Percentiles rank a stretch among this genome's conserved stretches.
Evolutionary conservation across 2,113 vertebrate species (phyloP).

Genomic region (Madoqua kirkii): DNA sequence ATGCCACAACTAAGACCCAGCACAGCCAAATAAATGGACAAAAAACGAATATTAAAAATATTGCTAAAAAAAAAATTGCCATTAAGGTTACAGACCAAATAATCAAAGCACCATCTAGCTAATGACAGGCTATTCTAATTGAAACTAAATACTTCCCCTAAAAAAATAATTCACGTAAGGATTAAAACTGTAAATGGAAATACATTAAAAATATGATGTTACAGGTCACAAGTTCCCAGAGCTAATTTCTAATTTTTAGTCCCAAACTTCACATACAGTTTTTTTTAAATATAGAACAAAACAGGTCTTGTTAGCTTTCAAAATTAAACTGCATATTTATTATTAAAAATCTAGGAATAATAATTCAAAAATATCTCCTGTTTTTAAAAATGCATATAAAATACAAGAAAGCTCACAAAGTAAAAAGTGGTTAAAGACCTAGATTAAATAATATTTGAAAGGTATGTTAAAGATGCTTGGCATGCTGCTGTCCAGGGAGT

Average conservation of each 20-base stretch:
- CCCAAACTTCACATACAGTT: not conserved
- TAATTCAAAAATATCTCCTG: not conserved
- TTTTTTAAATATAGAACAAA: not conserved
- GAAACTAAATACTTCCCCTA: not conserved
- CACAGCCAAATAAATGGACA: not conserved
- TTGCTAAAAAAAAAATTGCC: not conserved
- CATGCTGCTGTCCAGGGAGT: not conserved
- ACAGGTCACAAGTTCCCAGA: slow-evolving; percentile 5
- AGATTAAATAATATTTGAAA: slow-evolving; percentile 32
- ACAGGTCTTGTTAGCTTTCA: not conserved
- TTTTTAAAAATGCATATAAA: slow-evolving; percentile 5
- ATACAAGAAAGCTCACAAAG: slow-evolving; percentile 25
- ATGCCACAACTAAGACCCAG: not conserved
- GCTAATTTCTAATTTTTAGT: slow-evolving; percentile 19
- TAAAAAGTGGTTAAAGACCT: not conserved
- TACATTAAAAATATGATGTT: not conserved
- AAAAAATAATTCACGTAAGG: not conserved
- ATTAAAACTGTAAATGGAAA: slow-evolving; percentile 23
- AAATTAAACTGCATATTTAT: slow-evolving; percentile 36
- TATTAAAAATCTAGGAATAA: not conserved
- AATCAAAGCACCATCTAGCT: slow-evolving; percentile 4
- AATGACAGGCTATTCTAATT: not conserved
- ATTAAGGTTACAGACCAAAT: not conserved
- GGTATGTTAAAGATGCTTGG: not conserved
- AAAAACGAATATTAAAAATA: not conserved